phyloP scores from a whole-genome alignment of 1,140 invertebrate genomes.

The Trypoxylus dichotomus region DNA sequence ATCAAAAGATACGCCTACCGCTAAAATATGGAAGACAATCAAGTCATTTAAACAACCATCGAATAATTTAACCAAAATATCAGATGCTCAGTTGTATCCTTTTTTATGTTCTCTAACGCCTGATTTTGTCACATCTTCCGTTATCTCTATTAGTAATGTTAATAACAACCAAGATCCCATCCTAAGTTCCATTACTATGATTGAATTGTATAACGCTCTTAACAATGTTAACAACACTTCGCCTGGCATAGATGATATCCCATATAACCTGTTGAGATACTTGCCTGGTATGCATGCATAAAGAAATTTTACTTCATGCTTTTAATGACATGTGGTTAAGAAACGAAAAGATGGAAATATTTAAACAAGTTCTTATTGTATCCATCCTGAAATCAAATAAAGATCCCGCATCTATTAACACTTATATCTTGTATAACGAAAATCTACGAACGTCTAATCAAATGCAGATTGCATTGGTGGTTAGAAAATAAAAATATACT shows the following conservation, averaged over 20 bases:
- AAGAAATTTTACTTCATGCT: not conserved
- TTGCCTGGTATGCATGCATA: not conserved
- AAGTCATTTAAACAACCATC: no score
- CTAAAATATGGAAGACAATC: no score
- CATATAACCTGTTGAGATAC: no score
- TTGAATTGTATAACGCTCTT: not conserved
- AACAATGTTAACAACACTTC: not conserved
- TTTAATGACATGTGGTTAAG: not conserved
- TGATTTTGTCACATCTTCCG: no score
- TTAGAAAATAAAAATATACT: not conserved
- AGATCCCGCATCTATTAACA: not conserved
- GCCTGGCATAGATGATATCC: no score
- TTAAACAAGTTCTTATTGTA: not conserved
- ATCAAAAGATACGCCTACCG: not conserved
- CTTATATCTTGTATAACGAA: not conserved
- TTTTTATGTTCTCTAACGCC: no score
- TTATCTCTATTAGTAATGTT: no score
- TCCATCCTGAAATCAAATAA: not conserved
- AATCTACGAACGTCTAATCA: not conserved
- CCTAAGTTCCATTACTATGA: no score
- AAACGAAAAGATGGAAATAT: not conserved
- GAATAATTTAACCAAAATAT: no score
- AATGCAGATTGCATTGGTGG: not conserved
- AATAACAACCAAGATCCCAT: no score
- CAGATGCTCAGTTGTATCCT: no score